Conservation (phyloP, 2,113 vertebrate genomes). For the Rhea americana region DNA sequence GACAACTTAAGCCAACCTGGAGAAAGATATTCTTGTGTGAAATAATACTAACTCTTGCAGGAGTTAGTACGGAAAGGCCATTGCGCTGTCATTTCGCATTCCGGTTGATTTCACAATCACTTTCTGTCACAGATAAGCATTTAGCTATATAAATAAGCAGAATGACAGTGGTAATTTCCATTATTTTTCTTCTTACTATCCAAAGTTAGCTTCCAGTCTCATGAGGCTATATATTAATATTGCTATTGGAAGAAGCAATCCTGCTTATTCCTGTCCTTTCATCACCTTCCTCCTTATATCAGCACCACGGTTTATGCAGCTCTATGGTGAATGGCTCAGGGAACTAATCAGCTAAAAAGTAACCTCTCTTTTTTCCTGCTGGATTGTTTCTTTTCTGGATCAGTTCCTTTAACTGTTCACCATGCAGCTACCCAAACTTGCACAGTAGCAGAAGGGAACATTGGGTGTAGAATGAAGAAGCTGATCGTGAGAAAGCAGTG, state of each 20-base stretch:
- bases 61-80: neutral
- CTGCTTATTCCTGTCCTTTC: neutral
- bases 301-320: neutral
- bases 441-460: neutral
- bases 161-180: neutral
- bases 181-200: neutral
- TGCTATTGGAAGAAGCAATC: neutral
- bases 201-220: neutral
- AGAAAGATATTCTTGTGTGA: neutral
- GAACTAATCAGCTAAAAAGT: neutral
- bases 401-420: neutral
- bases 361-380: neutral
- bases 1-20: neutral
- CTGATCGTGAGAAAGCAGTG: neutral
- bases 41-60: neutral
- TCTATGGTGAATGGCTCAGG: neutral
- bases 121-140: neutral
- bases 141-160: neutral
- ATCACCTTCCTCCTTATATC: neutral
- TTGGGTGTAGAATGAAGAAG: neutral
- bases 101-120: neutral
- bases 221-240: neutral
- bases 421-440: neutral
- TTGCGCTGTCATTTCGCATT: neutral
- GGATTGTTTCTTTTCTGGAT: neutral